Evolutionary conservation across 2,888 invertebrate genomes (phyloP), one percentile per base, ranked within the genome.

Genomic region (Epinotia ramella): DNA sequence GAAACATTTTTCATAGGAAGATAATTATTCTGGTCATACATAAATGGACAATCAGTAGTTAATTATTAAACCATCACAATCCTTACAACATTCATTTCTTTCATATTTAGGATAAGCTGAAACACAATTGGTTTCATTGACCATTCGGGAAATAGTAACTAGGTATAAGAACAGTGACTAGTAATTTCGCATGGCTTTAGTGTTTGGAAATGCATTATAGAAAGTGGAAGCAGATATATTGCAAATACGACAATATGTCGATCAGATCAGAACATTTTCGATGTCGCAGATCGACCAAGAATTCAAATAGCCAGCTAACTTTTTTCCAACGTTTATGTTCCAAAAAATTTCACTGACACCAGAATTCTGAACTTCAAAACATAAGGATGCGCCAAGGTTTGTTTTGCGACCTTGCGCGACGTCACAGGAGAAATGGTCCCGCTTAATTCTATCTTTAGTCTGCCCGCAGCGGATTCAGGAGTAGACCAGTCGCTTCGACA

Each of bases 401-500:
- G 89, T 90, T 90, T 88, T 82, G 83, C 87, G 88, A 90, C 93
- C 93, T 93, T 93, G 91, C 79, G 77, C 57, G 46, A 66, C 84
- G 86, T 88, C 87, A 87, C 85, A 84, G 84, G 88, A 85, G 91
- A 88, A 89, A 89, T 89, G 87, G 87, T 83, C 73, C 76, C 78
- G 82, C 80, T 78, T 77, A 81, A 87, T 79, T 88, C 93, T 93
- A 94, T 86, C 87, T 88, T 87, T 94, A 94, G 91, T 88, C 84
- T 79, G 85, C 83, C 80, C 81, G 82, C 86, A 80, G 80, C 86
- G 79, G 82, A 81, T 83, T 84, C 85, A 84, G 84, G 81, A 80
- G 83, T 74, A 76, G 81, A 83, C 81, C 92, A 95, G 94, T 95
- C 93, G 94, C 91, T 90, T 88, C 91, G 89, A 89, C 89, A 90